A percentile compares a stretch with the other conserved stretches of the same genome.
phyloP scores from a whole-genome alignment of 92 coral and sea anemone genomes.

The Heteractis magnifica region DNA sequence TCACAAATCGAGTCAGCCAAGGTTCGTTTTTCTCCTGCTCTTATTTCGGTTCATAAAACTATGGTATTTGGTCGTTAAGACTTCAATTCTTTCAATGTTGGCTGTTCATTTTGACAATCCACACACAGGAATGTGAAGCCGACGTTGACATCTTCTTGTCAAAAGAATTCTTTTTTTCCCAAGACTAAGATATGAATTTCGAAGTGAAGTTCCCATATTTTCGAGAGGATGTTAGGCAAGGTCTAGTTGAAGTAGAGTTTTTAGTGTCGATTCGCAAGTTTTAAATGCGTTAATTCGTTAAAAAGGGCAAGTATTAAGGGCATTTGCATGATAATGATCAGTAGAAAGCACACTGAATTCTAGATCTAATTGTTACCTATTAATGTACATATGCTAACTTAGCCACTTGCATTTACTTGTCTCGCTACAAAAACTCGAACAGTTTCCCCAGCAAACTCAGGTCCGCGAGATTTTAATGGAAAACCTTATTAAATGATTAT shows the following conservation, averaged over 20 bases:
- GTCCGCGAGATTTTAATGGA: background rate
- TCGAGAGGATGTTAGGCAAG: background rate
- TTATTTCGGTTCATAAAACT: background rate
- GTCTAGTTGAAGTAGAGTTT: background rate
- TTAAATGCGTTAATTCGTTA: conserved; percentile 15
- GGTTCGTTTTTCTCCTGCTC: background rate
- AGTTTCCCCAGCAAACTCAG: background rate
- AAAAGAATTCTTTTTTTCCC: background rate
- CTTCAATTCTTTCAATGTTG: background rate
- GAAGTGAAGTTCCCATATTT: background rate
- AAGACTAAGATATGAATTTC: background rate
- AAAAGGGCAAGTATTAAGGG: background rate
- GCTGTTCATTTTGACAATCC: background rate
- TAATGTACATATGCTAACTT: background rate
- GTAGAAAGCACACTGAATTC: background rate
- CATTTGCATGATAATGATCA: conserved; percentile 26
- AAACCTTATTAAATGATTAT: background rate
- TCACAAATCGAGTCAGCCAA: background rate
- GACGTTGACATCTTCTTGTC: background rate
- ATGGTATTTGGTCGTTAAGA: background rate
- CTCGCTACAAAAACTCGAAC: background rate
- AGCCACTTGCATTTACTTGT: background rate
- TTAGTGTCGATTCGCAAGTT: background rate
- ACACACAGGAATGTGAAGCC: background rate
- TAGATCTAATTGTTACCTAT: background rate